These are phyloP conservation scores for Pectinophora gossypiella DNA, from an alignment of 1,140 invertebrate species.

Conservation along the genomic window DNA sequence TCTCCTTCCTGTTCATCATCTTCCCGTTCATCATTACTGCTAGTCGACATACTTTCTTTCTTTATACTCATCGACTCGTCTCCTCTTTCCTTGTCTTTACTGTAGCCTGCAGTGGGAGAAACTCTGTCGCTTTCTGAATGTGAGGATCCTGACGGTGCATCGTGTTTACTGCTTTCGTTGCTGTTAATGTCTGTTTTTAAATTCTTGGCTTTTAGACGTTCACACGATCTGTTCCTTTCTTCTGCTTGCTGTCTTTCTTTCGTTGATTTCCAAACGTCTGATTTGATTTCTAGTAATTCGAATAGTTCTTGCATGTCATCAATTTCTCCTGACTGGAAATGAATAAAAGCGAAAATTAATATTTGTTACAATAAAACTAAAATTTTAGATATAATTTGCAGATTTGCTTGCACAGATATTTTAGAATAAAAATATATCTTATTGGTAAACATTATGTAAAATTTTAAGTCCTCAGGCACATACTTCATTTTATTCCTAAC, in stretches of 20 bases:
- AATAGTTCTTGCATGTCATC: conserved; percentile 87
- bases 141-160: conserved; percentile 64
- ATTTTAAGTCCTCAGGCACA: no score
- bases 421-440: no score
- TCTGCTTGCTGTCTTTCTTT: conserved; percentile 74
- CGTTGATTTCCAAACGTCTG: conserved; percentile 82
- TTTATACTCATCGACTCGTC: conserved; percentile 67
- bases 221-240: conserved; percentile 69
- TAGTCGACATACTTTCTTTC: conserved; percentile 73
- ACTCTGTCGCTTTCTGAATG: conserved; percentile 70
- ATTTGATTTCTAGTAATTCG: conserved; percentile 88
- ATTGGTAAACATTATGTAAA: no score
- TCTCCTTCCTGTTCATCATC: conserved; percentile 76
- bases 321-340: conserved; percentile 85
- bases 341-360: conserved; percentile 9
- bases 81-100: conserved; percentile 57
- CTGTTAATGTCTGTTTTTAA: conserved; percentile 78
- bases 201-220: conserved; percentile 76
- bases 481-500: no score
- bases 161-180: conserved; percentile 79
- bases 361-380: no score
- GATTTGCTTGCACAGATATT: no score
- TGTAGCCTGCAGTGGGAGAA: conserved; percentile 63
- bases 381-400: no score
- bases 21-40: conserved; percentile 73